Conservation (phyloP, 2,113 vertebrate species). For the Forbesichthys agassizii region DNA sequence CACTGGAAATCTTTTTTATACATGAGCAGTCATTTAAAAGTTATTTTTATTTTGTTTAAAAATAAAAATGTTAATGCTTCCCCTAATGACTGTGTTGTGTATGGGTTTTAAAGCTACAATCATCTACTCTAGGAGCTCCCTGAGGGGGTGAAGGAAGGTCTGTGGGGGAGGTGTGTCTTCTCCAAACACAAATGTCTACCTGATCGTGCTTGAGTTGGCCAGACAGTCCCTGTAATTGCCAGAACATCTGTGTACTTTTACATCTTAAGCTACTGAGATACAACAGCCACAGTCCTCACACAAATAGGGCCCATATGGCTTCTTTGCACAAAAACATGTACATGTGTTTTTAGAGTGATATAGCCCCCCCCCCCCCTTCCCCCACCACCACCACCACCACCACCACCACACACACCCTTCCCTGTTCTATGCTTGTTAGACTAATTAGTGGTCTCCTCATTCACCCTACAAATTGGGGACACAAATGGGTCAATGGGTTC, state of each 20-base stretch:
- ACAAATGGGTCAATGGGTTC: slow-evolving; percentile 28
- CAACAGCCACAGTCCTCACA: slow-evolving; percentile 52
- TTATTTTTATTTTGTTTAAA: slow-evolving; percentile 33
- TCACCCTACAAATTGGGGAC: slow-evolving; percentile 7
- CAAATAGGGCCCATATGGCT: slow-evolving; percentile 62
- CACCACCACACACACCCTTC: neutral
- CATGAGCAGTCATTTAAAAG: slow-evolving; percentile 17
- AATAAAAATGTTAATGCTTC: slow-evolving; percentile 50
- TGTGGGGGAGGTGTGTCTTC: slow-evolving; percentile 29
- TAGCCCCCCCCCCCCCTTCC: slow-evolving; percentile 18
- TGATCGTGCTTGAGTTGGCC: slow-evolving; percentile 58
- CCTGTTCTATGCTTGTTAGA: slow-evolving; percentile 35
- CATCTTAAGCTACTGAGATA: slow-evolving; percentile 60
- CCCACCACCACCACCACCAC: neutral
- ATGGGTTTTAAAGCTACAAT: slow-evolving; percentile 18
- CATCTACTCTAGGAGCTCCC: slow-evolving; percentile 1
- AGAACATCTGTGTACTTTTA: slow-evolving; percentile 79
- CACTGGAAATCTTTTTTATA: slow-evolving; percentile 61
- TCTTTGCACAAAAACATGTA: slow-evolving; percentile 40
- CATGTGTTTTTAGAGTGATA: slow-evolving; percentile 19
- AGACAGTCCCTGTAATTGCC: slow-evolving; percentile 65
- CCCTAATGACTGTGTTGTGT: slow-evolving; percentile 36
- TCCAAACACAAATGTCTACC: slow-evolving; percentile 70
- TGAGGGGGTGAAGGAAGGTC: slow-evolving; percentile 19
- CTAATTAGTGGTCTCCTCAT: slow-evolving; percentile 35